Evolutionary conservation across 2,113 vertebrate species (phyloP).

Genomic region (Eretmochelys imbricata): DNA sequence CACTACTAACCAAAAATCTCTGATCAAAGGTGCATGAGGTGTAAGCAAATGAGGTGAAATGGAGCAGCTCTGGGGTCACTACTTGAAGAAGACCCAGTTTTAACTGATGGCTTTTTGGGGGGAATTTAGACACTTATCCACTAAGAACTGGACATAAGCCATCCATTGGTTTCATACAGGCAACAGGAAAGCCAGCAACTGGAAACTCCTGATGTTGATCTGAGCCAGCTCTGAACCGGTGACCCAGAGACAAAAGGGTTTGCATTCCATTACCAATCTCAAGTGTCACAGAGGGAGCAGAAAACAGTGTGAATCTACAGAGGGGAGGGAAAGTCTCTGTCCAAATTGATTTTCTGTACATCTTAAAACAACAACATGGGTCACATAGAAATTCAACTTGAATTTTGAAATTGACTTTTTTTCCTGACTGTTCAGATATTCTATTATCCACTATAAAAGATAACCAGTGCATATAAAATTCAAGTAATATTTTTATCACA

Average conservation of each 20-base stretch:
- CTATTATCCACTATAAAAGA: not conserved
- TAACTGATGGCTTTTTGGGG: not conserved
- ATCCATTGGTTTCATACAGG: not conserved
- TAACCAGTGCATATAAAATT: not conserved
- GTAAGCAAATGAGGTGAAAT: no score
- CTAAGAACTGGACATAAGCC: not conserved
- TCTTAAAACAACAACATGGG: not conserved
- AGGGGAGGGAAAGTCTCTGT: not conserved
- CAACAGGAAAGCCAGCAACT: not conserved
- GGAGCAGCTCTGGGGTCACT: not conserved
- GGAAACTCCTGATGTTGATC: not conserved
- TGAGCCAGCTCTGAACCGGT: not conserved
- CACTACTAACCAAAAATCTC: no score
- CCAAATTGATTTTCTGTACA: not conserved
- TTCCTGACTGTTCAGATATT: not conserved
- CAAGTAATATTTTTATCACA: not conserved
- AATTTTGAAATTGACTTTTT: not conserved
- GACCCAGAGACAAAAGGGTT: not conserved
- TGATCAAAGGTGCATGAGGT: no score
- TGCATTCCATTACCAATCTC: not conserved
- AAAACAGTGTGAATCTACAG: not conserved
- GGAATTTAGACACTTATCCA: not conserved
- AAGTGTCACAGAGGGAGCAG: not conserved
- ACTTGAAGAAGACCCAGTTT: not conserved
- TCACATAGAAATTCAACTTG: not conserved